A percentile compares a stretch with the other conserved stretches of the same genome.
phyloP scores from a whole-genome alignment of 2,113 vertebrate species.

The Seriola dumerili region DNA sequence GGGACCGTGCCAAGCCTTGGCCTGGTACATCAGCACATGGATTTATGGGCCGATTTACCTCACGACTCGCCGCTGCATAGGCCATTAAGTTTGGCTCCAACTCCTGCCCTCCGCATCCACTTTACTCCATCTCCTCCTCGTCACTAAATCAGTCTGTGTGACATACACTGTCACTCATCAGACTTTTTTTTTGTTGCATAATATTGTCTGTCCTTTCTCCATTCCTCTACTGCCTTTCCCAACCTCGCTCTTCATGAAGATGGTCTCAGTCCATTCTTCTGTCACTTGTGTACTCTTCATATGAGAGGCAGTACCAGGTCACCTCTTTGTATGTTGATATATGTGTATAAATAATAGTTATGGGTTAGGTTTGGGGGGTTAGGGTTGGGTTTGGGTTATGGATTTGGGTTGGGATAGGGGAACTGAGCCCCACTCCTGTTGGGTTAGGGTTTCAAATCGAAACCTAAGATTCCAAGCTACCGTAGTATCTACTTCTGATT shows the following conservation, averaged over 20 bases:
- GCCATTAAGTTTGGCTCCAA: conserved; percentile 60
- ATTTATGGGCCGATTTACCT: conserved; percentile 74
- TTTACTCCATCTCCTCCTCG: conserved; percentile 14
- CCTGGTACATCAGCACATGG: conserved; percentile 51
- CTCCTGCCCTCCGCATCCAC: conserved; percentile 26
- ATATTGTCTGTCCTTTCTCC: not conserved
- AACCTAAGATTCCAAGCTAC: not conserved
- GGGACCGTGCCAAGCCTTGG: conserved; percentile 42
- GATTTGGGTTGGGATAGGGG: too few relatives aligned
- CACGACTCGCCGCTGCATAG: conserved; percentile 46
- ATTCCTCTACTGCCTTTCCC: not conserved
- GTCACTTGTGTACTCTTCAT: not conserved
- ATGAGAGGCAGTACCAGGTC: not conserved
- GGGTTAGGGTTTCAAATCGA: not conserved
- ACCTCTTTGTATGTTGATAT: not conserved
- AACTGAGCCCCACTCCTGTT: too few relatives aligned
- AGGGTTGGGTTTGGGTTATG: too few relatives aligned
- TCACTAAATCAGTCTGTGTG: conserved; percentile 43
- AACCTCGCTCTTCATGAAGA: not conserved
- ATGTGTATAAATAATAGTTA: not conserved
- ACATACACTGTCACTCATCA: conserved; percentile 23
- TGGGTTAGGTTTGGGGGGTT: not conserved
- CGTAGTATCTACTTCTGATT: not conserved
- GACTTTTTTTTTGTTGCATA: not conserved
- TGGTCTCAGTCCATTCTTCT: not conserved